A percentile compares a stretch with the other conserved stretches of the same genome.
phyloP scores from a whole-genome alignment of 2,888 invertebrate genomes.

The Dasypolia templi region DNA sequence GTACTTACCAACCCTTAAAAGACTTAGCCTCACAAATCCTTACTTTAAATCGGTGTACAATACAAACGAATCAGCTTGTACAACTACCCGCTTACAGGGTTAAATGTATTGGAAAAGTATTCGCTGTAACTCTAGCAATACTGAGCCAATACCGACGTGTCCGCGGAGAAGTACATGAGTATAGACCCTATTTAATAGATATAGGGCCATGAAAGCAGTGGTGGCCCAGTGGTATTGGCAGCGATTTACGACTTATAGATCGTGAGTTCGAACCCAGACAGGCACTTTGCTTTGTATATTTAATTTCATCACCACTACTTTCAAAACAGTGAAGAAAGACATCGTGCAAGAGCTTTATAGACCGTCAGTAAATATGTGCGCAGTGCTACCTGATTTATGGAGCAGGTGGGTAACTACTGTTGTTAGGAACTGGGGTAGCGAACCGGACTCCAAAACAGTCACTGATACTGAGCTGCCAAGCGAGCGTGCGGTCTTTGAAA shows the following conservation, averaged over 20 bases:
- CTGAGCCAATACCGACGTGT: slow-evolving; percentile 34
- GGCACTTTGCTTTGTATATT: background rate
- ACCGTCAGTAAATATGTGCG: no score
- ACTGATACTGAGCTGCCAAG: no score
- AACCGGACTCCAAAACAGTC: no score
- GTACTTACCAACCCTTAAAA: no score
- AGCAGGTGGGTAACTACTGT: no score
- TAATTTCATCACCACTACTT: background rate
- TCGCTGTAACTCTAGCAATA: slow-evolving; percentile 57
- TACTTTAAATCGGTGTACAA: slow-evolving; percentile 44
- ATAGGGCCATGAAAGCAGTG: slow-evolving; percentile 33
- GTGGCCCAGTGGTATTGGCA: no score
- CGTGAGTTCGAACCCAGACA: background rate
- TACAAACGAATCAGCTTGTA: no score
- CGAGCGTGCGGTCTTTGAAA: no score
- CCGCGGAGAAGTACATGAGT: slow-evolving; percentile 58
- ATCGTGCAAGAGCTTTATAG: no score
- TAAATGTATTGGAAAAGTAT: slow-evolving; percentile 66
- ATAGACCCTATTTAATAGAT: slow-evolving; percentile 67
- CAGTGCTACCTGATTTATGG: no score
- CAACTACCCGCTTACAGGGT: slow-evolving; percentile 53
- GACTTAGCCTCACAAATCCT: slow-evolving; percentile 21
- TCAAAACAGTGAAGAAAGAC: background rate
- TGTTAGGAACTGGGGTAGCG: no score
- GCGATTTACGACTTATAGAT: background rate